Evolutionary conservation across 2,113 vertebrate genomes (phyloP), one percentile per base, ranked within the genome.

Genomic region (Pelvicachromis taeniatus): DNA sequence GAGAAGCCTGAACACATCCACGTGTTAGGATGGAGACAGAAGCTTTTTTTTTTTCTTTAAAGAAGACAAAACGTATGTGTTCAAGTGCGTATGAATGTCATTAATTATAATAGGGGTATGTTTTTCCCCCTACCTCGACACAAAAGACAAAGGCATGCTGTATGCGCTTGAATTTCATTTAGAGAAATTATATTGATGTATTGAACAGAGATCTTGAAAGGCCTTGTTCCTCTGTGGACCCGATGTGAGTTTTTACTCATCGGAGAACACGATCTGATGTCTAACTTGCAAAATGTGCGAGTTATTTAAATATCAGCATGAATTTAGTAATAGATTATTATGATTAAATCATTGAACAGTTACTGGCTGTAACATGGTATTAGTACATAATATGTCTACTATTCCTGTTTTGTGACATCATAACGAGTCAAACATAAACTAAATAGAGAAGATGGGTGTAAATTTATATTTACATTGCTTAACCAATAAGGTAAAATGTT

Each of bases 291-390:
- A 52, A 77, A 82, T 77, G 68, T 82, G 80, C 52, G 50, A 85
- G 80, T 73, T 87, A 85, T 90, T 92, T 88, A 91, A 87, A 88
- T 85, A 93, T 88, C 73, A 56, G 65, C 16, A 80, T 23, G n/a
- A 7, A 83, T 83, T 35, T 82, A 78, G 70, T 85, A 6, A 81
- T 77, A 55, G 35, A 38, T 9, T 38, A 65, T 65, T 38, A 65
- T 65, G 11, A 12, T 35, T 35, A 29, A 78, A 82, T 58, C 45
- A 86, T 48, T 82, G 17, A 14, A 58, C 33, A 21, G 5, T 33
- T 58, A 8, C 68, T 58, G 38, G 33, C 7, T 82, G 21, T 48
- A 78, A 81, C 23, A 58, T 31, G 63, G n/a, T 70, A 33, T 52
- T 17, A 19, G 31, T 14, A 53, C 26, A 48, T n/a, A 13, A 23